Base-by-base conservation (phyloP, 2,797 vertebrate genomes). In the Labeo calbasu region DNA sequence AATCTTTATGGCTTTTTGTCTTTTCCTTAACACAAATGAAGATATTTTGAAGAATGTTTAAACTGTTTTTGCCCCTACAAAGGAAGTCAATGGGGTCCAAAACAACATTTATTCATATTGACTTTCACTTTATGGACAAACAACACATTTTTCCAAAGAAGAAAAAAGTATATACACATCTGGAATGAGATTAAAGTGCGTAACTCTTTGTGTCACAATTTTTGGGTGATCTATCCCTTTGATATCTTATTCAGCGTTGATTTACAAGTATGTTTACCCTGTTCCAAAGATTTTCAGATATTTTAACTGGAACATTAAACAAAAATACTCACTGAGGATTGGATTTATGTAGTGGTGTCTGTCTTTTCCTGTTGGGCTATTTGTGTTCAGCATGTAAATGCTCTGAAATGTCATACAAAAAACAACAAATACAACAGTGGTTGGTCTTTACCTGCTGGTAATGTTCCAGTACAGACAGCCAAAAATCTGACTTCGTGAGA, bases 261-360 rank as follows among this genome's bases (percentile, higher is more conserved):
- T 63, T 63, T 6, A 15, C 13, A 63, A 63, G 55, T 57, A 57
- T n/a, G 55, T 57, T 11, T 57, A 11, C 61, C 25, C 28, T 15
- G 28, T 28, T 15, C 2, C 1, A 25, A 25, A 14, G 5, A 25
- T 25, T 61, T 57, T 61, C 13, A 2, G 17, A 53, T 53, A 53
- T 19, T 55, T n/a, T 4, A 25, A 63, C 23, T 15, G 23, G 2
- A 63, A 28, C 13, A 7, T 15, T 28, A 63, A 25, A 63, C 13
- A 72, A 51, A 71, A 53, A 51, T 71, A 10, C 36, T 28, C 14
- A 28, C 25, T 48, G 15, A 17, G 14, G 48, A 50, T 36, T 23
- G n/a, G 36, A 73, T 73, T 73, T 53, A 28, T 32, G 50, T 10
- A 53, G 10, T 73, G 50, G 71, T 73, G 71, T 32, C 9, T 73